Evolutionary conservation across 2,797 vertebrate species (phyloP).

Genomic region (Lates japonicus): DNA sequence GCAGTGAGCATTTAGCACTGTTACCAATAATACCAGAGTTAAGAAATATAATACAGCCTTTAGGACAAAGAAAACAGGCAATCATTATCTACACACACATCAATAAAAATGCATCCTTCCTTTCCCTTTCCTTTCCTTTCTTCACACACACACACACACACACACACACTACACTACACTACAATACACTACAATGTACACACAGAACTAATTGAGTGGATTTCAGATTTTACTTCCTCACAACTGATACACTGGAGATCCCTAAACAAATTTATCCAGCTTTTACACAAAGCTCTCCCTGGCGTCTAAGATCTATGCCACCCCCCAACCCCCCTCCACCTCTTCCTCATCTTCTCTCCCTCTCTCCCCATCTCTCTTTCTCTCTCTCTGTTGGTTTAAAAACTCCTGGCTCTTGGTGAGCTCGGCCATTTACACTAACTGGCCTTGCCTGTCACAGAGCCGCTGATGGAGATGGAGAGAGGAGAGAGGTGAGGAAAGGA

Average conservation of each 20-base stretch:
- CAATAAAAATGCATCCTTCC: not conserved
- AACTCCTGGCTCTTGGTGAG: slow-evolving; percentile 20
- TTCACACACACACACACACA: not conserved
- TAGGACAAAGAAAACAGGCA: slow-evolving; percentile 8
- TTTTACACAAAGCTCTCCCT: slow-evolving; percentile 66
- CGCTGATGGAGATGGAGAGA: slow-evolving; percentile 48
- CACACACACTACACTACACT: not conserved
- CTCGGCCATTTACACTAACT: slow-evolving; percentile 48
- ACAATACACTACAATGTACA: slow-evolving; percentile 46
- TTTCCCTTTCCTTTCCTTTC: not conserved
- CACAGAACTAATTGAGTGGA: slow-evolving; percentile 68
- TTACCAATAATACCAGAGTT: not conserved
- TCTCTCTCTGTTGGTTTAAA: not conserved
- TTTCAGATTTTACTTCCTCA: slow-evolving; percentile 52
- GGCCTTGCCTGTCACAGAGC: slow-evolving; percentile 51
- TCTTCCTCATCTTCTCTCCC: not conserved
- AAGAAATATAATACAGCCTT: slow-evolving; percentile 30
- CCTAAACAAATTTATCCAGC: slow-evolving; percentile 73
- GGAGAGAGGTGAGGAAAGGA: slow-evolving; percentile 33
- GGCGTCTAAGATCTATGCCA: slow-evolving; percentile 14
- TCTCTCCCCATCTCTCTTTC: not conserved
- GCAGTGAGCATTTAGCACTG: not conserved
- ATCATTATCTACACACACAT: slow-evolving; percentile 22
- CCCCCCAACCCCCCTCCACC: not conserved
- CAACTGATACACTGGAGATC: slow-evolving; percentile 66